Conservation (phyloP, 2,113 vertebrate genomes). For the Muntiacus muntjak region DNA sequence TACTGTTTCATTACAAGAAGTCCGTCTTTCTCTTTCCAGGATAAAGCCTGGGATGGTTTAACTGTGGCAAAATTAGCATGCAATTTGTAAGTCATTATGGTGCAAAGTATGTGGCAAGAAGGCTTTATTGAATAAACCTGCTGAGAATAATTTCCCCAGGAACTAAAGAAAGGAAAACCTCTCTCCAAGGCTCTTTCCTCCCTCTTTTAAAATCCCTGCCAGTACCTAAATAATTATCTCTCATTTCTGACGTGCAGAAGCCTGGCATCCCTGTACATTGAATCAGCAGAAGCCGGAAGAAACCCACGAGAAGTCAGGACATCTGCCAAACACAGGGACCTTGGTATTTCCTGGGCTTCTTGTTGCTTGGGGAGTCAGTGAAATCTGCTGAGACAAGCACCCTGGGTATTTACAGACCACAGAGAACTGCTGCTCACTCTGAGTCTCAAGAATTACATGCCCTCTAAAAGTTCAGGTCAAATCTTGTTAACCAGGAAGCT, state of each 20-base stretch:
- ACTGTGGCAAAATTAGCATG: slow-evolving; percentile 82
- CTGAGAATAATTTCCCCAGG: slow-evolving; percentile 78
- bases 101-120: slow-evolving; percentile 78
- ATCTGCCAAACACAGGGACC: not conserved
- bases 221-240: slow-evolving; percentile 60
- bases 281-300: slow-evolving; percentile 40
- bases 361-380: slow-evolving; percentile 47
- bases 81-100: slow-evolving; percentile 83
- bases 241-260: slow-evolving; percentile 55
- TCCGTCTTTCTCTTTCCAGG: slow-evolving; percentile 72
- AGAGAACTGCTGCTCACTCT: not conserved
- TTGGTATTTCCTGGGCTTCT: slow-evolving; percentile 19
- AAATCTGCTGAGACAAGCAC: slow-evolving; percentile 48
- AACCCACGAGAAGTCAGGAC: not conserved
- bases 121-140: slow-evolving; percentile 81
- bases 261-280: not conserved
- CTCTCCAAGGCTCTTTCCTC: slow-evolving; percentile 63
- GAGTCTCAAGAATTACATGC: slow-evolving; percentile 31
- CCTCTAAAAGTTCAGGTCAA: slow-evolving; percentile 57
- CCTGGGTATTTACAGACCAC: slow-evolving; percentile 41
- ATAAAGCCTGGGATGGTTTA: slow-evolving; percentile 67
- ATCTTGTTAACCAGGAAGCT: slow-evolving; percentile 41
- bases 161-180: slow-evolving; percentile 75
- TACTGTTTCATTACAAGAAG: slow-evolving; percentile 37
- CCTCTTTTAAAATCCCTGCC: slow-evolving; percentile 51